Conservation (phyloP, 92 coral and sea anemone species). For the Epizoanthus scotinus region DNA sequence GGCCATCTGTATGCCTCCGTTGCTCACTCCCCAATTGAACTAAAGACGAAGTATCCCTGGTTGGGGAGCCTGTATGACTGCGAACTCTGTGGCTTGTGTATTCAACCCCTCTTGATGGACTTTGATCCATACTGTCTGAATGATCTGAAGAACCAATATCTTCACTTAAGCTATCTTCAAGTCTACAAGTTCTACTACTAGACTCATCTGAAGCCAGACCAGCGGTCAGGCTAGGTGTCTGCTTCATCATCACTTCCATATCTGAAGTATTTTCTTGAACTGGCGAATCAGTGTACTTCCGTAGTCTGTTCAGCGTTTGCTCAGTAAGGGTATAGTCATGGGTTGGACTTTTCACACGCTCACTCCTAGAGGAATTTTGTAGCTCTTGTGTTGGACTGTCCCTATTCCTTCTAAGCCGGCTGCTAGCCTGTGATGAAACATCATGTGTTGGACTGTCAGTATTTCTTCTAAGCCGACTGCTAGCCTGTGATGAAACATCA, state of each 20-base stretch:
- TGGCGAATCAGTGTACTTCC: constrained; percentile 22
- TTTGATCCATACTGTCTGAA: neutral
- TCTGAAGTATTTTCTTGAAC: constrained; percentile 3
- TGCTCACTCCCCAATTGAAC: neutral
- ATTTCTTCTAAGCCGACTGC: too few species aligned
- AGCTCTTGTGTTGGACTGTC: neutral
- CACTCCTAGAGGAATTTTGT: neutral
- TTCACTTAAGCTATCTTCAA: too few species aligned
- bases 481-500: too few species aligned
- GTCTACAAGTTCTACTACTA: neutral
- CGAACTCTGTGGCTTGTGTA: too few species aligned
- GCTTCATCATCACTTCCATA: neutral
- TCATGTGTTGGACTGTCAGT: constrained; percentile 8
- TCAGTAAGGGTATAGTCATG: constrained; percentile 9
- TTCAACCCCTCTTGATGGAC: too few species aligned
- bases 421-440: neutral
- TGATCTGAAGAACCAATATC: neutral
- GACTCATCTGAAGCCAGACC: neutral
- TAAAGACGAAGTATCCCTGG: neutral
- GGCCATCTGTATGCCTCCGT: neutral
- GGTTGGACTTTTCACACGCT: neutral
- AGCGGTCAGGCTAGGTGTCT: neutral
- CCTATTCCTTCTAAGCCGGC: constrained; percentile 1
- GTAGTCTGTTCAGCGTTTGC: constrained; percentile 34
- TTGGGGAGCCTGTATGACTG: neutral